Conservation (phyloP, 2,113 vertebrate genomes). For the Archocentrus centrarchus region DNA sequence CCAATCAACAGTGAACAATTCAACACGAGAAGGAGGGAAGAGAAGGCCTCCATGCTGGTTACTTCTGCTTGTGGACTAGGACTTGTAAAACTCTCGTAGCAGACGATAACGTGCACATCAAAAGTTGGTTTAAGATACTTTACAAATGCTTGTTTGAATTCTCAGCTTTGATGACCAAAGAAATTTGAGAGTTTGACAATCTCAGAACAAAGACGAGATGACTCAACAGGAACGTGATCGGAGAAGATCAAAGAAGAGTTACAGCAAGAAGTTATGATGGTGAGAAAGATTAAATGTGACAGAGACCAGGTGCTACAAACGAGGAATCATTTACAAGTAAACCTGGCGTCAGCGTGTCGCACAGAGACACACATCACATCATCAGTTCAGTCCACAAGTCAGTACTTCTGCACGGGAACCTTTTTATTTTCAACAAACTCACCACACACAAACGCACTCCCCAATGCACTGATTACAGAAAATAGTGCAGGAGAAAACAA, state of each 20-base stretch:
- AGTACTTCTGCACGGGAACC: neutral
- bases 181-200: neutral
- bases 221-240: neutral
- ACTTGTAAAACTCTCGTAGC: accelerated
- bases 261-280: too few species aligned
- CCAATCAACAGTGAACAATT: neutral
- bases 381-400: neutral
- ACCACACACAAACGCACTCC: neutral
- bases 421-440: neutral
- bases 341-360: too few species aligned
- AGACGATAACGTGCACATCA: accelerated
- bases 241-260: neutral
- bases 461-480: neutral
- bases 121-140: neutral
- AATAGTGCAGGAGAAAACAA: neutral
- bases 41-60: neutral
- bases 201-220: neutral
- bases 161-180: neutral
- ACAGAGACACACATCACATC: neutral
- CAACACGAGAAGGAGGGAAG: neutral
- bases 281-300: neutral
- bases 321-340: neutral
- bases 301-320: neutral
- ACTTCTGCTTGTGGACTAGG: too few species aligned
- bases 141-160: too few species aligned